Percentiles rank a stretch among this genome's conserved stretches.
Conservation (phyloP, 2,888 invertebrate species). For the Agrochola litura region DNA sequence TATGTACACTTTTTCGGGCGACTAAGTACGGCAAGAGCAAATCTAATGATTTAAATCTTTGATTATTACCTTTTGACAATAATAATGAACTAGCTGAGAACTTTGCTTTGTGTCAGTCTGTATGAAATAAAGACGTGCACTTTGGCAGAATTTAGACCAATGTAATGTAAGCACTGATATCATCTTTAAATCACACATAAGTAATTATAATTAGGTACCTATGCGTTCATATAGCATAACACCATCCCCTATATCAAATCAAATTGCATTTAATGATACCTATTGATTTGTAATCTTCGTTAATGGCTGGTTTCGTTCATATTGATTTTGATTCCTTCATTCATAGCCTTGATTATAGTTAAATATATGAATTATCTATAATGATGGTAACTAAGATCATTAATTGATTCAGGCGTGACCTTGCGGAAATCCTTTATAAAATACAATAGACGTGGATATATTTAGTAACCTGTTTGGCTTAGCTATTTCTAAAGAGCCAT, state of each 20-base stretch:
- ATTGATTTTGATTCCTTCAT: conserved; percentile 45
- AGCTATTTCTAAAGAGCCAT: too few relatives aligned
- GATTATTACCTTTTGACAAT: too few relatives aligned
- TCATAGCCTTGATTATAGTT: conserved; percentile 8
- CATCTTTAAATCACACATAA: not conserved
- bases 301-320: conserved; percentile 9
- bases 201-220: not conserved
- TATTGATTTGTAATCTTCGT: conserved; percentile 8
- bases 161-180: not conserved
- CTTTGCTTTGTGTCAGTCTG: not conserved
- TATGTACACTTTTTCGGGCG: too few relatives aligned
- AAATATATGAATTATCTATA: not conserved
- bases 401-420: too few relatives aligned
- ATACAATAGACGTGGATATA: too few relatives aligned
- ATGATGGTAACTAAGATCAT: too few relatives aligned
- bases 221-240: not conserved
- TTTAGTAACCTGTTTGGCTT: too few relatives aligned
- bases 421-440: too few relatives aligned
- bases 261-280: conserved; percentile 25
- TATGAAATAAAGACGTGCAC: not conserved
- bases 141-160: not conserved
- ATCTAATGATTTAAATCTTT: too few relatives aligned
- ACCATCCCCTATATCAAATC: conserved; percentile 18
- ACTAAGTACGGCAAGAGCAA: too few relatives aligned
- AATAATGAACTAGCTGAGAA: not conserved